Evolutionary conservation across 2,113 vertebrate genomes (phyloP).

Genomic region (Planiliza haematocheilus): DNA sequence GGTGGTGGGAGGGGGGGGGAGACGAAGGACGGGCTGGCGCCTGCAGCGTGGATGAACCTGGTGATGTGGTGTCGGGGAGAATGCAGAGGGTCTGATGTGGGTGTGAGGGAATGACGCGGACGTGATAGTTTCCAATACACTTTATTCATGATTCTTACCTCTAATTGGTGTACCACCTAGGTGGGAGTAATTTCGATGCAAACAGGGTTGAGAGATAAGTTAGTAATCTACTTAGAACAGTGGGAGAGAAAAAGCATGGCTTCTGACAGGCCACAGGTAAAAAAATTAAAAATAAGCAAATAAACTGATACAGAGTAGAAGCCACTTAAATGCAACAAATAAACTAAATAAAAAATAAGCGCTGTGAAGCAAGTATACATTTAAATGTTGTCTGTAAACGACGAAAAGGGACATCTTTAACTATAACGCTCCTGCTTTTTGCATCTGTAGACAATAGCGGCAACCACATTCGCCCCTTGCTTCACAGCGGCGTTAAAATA

Average conservation of each 20-base stretch:
- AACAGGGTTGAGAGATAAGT: conserved; percentile 92
- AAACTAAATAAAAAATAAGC: conserved; percentile 8
- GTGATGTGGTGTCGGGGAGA: conserved; percentile 54
- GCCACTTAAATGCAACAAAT: conserved; percentile 51
- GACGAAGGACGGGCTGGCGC: conserved; percentile 59
- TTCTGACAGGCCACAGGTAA: conserved; percentile 58
- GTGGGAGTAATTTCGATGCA: conserved; percentile 95
- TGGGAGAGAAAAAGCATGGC: conserved; percentile 64
- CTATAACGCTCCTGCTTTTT: conserved; percentile 4
- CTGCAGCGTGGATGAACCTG: conserved; percentile 73
- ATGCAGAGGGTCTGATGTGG: conserved; percentile 83
- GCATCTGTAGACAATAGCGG: conserved; percentile 16
- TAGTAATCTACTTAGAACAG: conserved; percentile 75
- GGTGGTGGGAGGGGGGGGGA: conserved; percentile 36
- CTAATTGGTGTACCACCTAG: conserved; percentile 99
- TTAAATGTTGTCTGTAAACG: neutral
- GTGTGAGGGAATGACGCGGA: conserved; percentile 65
- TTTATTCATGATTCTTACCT: conserved; percentile 95
- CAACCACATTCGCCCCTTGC: conserved; percentile 20
- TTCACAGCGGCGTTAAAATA: conserved; percentile 33
- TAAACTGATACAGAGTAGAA: conserved; percentile 42
- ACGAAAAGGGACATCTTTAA: conserved; percentile 11
- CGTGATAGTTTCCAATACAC: conserved; percentile 81
- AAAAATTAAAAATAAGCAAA: conserved; percentile 18
- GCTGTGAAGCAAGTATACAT: neutral